Evolutionary conservation across 2,797 vertebrate genomes (phyloP).

Genomic region (Microhierax caerulescens): DNA sequence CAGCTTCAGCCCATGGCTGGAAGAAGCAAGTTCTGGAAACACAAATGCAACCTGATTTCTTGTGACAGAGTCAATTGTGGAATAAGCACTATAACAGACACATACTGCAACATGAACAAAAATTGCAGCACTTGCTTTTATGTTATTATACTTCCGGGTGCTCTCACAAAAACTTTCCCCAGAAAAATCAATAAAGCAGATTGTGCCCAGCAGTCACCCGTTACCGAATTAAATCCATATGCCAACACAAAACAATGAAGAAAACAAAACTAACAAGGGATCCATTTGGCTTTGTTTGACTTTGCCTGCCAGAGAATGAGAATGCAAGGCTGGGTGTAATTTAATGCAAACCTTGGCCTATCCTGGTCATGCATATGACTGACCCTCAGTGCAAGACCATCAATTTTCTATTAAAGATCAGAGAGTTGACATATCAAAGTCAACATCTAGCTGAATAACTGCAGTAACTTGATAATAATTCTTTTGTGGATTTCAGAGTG

Average conservation of each 20-base stretch:
- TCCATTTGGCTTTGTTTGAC: conserved; percentile 86
- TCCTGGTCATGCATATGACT: conserved; percentile 79
- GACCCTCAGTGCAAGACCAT: conserved; percentile 88
- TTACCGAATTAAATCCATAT: conserved; percentile 86
- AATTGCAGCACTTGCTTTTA: conserved; percentile 61
- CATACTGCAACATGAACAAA: conserved; percentile 13
- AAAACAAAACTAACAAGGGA: conserved; percentile 81
- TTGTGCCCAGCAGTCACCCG: conserved; percentile 82
- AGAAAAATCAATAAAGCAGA: conserved; percentile 79
- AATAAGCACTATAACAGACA: conserved; percentile 1
- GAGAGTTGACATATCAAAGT: conserved; percentile 94
- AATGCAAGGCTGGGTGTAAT: conserved; percentile 83
- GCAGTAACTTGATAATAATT: conserved; percentile 83
- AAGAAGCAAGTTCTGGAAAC: conserved; percentile 18
- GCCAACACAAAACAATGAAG: conserved; percentile 82
- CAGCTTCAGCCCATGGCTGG: background rate
- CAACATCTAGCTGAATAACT: conserved; percentile 84
- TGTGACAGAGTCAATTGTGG: conserved; percentile 47
- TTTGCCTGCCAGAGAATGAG: conserved; percentile 75
- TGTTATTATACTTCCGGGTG: conserved; percentile 60
- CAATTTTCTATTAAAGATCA: conserved; percentile 91
- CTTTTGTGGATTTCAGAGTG: conserved; percentile 81
- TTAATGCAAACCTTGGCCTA: conserved; percentile 89
- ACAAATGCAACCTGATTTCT: conserved; percentile 55
- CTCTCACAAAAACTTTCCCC: conserved; percentile 67